Base-by-base conservation (phyloP, 2,797 vertebrate species). In the Sitta carolinensis region DNA sequence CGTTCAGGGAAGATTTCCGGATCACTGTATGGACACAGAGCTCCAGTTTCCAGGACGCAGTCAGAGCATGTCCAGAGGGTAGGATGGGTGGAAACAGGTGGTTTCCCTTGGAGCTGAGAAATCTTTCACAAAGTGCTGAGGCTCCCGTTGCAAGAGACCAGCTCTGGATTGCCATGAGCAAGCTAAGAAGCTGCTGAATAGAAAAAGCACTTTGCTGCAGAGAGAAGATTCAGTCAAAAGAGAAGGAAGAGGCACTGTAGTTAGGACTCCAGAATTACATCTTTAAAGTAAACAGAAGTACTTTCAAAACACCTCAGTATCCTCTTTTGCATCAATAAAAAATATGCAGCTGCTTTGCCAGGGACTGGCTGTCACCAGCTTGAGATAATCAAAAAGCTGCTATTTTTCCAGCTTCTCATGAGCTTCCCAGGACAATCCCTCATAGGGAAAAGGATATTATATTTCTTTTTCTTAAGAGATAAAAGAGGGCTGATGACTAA, bases 401-500 rank as follows among this genome's bases (percentile, higher is more conserved):
- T 82, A 12, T 85, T 90, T 91, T 94, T 83, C 43, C 55, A 83
- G 16, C 48, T 94, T 93, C 63, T 69, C 76, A 25, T 89, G 63
- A 83, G 76, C 43, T 84, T 84, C 62, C 67, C 45, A 67, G 48
- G 63, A 90, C 67, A 84, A 79, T 89, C 45, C 42, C 52, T 64
- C 59, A 48, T 12, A 64, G 55, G 55, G 55, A 90, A 92, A 40
- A 83, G 42, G 13, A 27, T 78, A 80, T 52, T 61, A 16, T 89
- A 51, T 94, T 95, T 97, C 78, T 90, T 12, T 55, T 88, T 73
- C 92, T 94, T 84, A 66, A 79, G 92, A 95, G 76, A 78, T 70
- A 92, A 94, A 85, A 85, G 72, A 66, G 26, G 11, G 43, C n/a
- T 69, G 89, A 84, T 96, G 88, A 95, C 82, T 95, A 93, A 97